phyloP scores from a whole-genome alignment of 2,888 invertebrate genomes.

The Leucania comma region DNA sequence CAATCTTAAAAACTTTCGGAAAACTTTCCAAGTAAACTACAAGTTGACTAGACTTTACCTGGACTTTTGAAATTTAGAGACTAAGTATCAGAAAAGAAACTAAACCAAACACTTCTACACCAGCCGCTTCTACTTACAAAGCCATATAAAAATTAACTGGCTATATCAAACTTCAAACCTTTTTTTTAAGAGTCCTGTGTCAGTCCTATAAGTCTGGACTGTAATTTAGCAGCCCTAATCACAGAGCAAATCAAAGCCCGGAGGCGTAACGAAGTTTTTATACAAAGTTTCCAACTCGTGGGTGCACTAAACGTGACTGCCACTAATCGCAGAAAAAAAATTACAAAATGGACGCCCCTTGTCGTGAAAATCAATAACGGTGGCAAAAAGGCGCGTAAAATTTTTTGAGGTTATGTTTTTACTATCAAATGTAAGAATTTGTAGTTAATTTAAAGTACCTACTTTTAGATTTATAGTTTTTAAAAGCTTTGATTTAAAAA shows the following conservation, averaged over 20 bases:
- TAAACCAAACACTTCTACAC: too few species aligned
- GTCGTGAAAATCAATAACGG: constrained; percentile 60
- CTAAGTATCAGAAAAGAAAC: too few species aligned
- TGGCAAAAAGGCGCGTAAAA: constrained; percentile 41
- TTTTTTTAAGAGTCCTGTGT: background rate
- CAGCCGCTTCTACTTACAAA: rapidly evolving
- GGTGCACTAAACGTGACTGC: constrained; percentile 63
- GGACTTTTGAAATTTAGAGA: too few species aligned
- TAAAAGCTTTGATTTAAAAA: constrained; percentile 5
- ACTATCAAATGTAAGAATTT: constrained; percentile 1
- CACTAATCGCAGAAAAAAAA: constrained; percentile 56
- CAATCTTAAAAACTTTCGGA: too few species aligned
- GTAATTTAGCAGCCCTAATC: constrained; percentile 43
- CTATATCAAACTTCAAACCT: background rate
- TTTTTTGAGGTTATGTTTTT: constrained; percentile 48
- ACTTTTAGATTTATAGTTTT: background rate
- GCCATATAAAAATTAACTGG: background rate
- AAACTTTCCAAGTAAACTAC: too few species aligned
- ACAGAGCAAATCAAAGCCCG: constrained; percentile 49
- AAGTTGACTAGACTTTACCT: too few species aligned
- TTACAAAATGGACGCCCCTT: constrained; percentile 47
- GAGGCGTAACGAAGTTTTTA: constrained; percentile 54
- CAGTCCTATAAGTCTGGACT: constrained; percentile 18
- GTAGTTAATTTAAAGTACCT: background rate
- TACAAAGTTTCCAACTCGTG: constrained; percentile 56